Base-by-base conservation (phyloP, 2,113 vertebrate species). In the Sander vitreus region DNA sequence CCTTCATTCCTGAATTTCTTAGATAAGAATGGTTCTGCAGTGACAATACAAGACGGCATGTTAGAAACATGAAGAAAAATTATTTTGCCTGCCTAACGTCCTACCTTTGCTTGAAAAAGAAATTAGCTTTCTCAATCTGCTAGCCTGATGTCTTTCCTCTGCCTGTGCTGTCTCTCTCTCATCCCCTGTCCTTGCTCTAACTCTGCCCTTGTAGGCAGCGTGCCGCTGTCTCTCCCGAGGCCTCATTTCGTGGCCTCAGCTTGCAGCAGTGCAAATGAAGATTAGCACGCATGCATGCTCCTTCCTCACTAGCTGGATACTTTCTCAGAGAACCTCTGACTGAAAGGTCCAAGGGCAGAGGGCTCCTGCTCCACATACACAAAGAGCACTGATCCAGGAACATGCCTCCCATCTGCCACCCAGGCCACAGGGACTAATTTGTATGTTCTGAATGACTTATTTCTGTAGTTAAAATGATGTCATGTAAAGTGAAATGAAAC, bases 221-320 rank as follows among this genome's bases (percentile, higher is more conserved):
- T 57, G 81, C 57, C 9, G 33, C 58, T 63, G 60, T 86, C 77
- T 91, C 82, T 89, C 73, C 69, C 1, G 78, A 88, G 88, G 85
- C 87, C 77, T 88, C 76, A 76, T 85, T 92, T 73, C 13, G 68
- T 78, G 78, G 85, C 84, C 78, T 82, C 66, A 76, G 88, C 80
- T 90, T 89, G 80, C 84, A 78, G 83, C 70, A 86, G 76, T 92
- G 91, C 85, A 91, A 93, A 92, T 92, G 80, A 88, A 90, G 86
- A 90, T 93, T 93, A 89, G 77, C 73, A 86, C 62, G 84, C 92
- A 87, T 88, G 90, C 85, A 60, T 88, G 91, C 84, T 69, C 53
- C 70, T 74, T 87, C 68, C 84, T 85, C 81, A 77, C 85, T 62
- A 50, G 83, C 53, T 16, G 83, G 69, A 76, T 78, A 82, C 55